Evolutionary conservation across 2,113 vertebrate species (phyloP), one percentile per base, ranked within the genome.

Genomic region (Harpagus bidentatus): DNA sequence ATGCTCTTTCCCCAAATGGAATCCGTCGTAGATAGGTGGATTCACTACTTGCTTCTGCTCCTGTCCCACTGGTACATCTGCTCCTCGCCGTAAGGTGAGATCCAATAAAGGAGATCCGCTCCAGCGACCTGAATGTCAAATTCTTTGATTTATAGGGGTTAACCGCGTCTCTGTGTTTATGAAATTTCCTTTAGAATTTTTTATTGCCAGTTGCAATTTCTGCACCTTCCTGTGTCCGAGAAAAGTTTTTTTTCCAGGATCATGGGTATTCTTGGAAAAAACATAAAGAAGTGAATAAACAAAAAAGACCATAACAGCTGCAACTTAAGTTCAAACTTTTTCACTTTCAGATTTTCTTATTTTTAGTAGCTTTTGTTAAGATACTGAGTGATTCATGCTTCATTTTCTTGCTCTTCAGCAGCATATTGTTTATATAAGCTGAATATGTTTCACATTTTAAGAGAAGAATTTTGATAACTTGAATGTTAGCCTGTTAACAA

Each of bases 1-100:
- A 9, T 63, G 32, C 2, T 42, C 4, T 42, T 9, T 8, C 5
- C 6, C 14, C 2, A 21, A 2, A 6, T 20, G 66, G 43, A 69
- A 61, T 32, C 13, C 66, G 38, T 38, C 5, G 25, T 6, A 63
- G 10, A 7, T 13, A 55, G 12, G 62, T n/a, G 13, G 16, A 50
- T 22, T 88, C 9, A 61, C 15, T 19, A 8, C 16, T 56, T 84
- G 22, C 2, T 88, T 38, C 56, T 82, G 13, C 13, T 84, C 9
- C n/a, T 17, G 4, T 53, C 11, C 55, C 65, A 65, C 38, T 78
- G 23, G 13, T 59, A 29, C 29, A 55, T 70, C 70, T 85, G 22
- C 25, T 82, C 19, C 6, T 86, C 50, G 13, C 16, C 15, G 2
- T 40, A 69, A 69, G 2, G 16, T 23, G 21, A 43, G 22, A 56